Conservation (phyloP, 2,797 vertebrate species). For the Acipenser transmontanus region DNA sequence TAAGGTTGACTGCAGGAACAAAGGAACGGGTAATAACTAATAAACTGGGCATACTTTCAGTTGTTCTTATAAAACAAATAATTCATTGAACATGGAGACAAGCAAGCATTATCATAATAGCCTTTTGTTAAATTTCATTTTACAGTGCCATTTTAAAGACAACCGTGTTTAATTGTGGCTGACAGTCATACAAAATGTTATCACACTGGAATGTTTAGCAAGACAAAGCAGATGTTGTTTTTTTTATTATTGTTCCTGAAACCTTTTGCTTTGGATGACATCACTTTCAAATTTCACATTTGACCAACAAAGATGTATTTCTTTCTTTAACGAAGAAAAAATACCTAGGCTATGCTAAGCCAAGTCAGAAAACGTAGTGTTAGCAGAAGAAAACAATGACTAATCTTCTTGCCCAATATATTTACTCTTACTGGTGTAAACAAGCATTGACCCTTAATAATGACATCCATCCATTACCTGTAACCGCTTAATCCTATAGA, state of each 20-base stretch:
- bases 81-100: neutral
- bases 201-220: conserved; percentile 53
- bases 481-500: no score
- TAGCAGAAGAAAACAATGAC: no score
- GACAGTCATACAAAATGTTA: conserved; percentile 63
- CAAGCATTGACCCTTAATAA: neutral
- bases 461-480: no score
- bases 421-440: no score
- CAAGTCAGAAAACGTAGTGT: no score
- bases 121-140: neutral
- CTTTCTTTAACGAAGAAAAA: neutral
- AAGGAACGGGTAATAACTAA: no score
- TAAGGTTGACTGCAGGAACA: no score
- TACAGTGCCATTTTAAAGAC: neutral
- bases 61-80: no score
- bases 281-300: conserved; percentile 13
- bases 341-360: neutral
- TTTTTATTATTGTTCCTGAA: conserved; percentile 15
- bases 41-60: no score
- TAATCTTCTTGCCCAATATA: no score
- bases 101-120: neutral
- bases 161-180: conserved; percentile 43
- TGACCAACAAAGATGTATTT: conserved; percentile 13
- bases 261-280: conserved; percentile 22
- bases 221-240: conserved; percentile 51